Conservation (phyloP, 1,140 invertebrate species). For the Ips nitidus region DNA sequence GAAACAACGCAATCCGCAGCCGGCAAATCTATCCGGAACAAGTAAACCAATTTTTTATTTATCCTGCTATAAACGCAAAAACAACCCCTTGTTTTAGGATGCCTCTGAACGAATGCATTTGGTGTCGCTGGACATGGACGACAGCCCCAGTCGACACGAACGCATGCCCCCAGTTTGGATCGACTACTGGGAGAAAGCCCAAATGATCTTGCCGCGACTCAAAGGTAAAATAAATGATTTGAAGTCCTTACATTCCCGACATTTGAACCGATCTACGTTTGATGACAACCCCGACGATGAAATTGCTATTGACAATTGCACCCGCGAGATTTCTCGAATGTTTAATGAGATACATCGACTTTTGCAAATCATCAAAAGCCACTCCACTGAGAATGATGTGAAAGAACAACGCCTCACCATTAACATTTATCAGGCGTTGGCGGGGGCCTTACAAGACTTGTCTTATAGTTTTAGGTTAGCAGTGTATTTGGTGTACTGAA, state of each 20-base stretch:
- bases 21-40: conserved; percentile 82
- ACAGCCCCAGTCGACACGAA: conserved; percentile 55
- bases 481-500: neutral
- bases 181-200: conserved; percentile 82
- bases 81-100: conserved; percentile 52
- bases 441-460: conserved; percentile 80
- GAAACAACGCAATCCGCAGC: conserved; percentile 92
- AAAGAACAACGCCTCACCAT: conserved; percentile 75
- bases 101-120: conserved; percentile 67
- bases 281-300: conserved; percentile 88
- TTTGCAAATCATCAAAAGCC: conserved; percentile 73
- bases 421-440: conserved; percentile 82
- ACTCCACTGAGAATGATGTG: conserved; percentile 58
- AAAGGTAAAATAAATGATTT: conserved; percentile 81
- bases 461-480: conserved; percentile 54
- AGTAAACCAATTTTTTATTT: conserved; percentile 34
- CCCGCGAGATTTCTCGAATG: conserved; percentile 83
- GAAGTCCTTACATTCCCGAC: conserved; percentile 77
- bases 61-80: neutral
- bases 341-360: conserved; percentile 81
- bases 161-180: conserved; percentile 79
- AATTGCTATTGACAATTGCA: conserved; percentile 79
- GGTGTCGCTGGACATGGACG: conserved; percentile 55
- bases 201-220: conserved; percentile 77
- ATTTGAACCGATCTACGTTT: conserved; percentile 84